phyloP scores from a whole-genome alignment of 2,113 vertebrate species.

The Anolis carolinensis region DNA sequence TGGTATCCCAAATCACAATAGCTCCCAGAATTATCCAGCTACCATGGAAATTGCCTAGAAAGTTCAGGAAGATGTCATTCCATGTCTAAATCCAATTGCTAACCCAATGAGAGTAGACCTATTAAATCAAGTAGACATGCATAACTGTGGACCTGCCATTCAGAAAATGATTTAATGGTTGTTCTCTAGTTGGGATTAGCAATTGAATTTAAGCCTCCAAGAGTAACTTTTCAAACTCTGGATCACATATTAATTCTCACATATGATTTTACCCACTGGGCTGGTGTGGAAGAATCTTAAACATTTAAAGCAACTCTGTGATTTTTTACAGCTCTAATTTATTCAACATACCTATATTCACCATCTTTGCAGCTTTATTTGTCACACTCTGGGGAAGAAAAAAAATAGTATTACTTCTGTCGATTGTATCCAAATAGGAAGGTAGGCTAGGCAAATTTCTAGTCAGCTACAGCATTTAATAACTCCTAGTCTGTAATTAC shows the following conservation, averaged over 20 bases:
- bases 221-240: not conserved
- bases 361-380: not conserved
- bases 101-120: no score
- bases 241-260: not conserved
- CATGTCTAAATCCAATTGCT: no score
- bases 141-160: no score
- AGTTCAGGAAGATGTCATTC: no score
- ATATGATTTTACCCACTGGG: no score
- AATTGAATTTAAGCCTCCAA: not conserved
- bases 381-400: not conserved
- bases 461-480: not conserved
- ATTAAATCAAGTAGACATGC: no score
- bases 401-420: not conserved
- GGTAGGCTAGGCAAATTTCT: not conserved
- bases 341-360: not conserved
- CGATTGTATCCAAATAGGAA: not conserved
- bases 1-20: no score
- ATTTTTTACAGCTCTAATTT: not conserved
- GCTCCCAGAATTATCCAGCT: no score
- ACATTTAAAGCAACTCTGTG: no score
- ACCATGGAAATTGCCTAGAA: no score
- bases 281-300: not conserved
- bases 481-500: not conserved
- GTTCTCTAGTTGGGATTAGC: no score
- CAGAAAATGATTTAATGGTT: no score